These are phyloP conservation scores for Pseudoips prasinana DNA, from an alignment of 2,888 invertebrate genomes.

Conservation along the genomic window DNA sequence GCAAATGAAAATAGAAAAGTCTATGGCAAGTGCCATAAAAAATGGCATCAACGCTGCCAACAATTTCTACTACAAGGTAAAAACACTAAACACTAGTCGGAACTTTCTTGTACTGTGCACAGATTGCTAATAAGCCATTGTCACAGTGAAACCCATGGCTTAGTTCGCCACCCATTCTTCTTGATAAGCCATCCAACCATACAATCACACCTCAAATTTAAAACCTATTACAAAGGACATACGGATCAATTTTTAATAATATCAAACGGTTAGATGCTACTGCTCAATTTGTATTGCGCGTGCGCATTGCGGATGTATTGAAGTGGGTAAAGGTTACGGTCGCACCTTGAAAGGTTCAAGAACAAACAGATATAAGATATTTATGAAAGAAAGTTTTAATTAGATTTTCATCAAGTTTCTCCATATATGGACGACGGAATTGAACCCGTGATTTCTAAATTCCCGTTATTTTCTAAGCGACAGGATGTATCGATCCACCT, in stretches of 20 bases:
- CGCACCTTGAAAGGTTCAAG: not conserved
- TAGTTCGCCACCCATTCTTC: constrained; percentile 11
- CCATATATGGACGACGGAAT: not conserved
- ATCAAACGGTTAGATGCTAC: too few species aligned
- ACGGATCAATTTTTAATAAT: too few species aligned
- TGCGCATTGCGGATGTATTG: not conserved
- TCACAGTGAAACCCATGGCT: constrained; percentile 22
- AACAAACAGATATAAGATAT: not conserved
- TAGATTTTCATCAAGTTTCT: not conserved
- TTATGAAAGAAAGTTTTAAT: not conserved
- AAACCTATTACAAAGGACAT: too few species aligned
- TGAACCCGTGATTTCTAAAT: not conserved
- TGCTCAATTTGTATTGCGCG: not conserved
- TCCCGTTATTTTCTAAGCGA: not conserved
- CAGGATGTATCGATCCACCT: too few species aligned
- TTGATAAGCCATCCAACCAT: too few species aligned
- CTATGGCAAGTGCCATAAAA: too few species aligned
- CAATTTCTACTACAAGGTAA: too few species aligned
- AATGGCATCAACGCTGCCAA: too few species aligned
- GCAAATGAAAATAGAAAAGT: too few species aligned
- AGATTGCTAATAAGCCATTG: constrained; percentile 32
- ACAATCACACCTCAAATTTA: too few species aligned
- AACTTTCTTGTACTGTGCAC: constrained; percentile 18
- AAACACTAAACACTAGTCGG: constrained; percentile 6
- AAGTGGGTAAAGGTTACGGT: not conserved